Conservation (phyloP, 2,797 vertebrate species). For the Brotula barbata region DNA sequence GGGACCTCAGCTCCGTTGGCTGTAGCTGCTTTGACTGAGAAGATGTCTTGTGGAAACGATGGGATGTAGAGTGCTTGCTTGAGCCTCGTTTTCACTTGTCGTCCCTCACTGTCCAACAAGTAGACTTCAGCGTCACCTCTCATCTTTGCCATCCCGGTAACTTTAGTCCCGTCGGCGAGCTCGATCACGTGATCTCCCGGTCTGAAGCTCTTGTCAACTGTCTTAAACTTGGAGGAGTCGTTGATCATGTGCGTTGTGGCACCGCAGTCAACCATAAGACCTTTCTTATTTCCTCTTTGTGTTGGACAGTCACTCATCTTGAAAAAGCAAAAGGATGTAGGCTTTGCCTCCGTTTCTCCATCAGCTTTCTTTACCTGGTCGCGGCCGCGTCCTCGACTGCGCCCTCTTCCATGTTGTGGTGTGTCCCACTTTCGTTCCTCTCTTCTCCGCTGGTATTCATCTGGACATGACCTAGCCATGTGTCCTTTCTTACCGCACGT, state of each 20-base stretch:
- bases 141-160: conserved; percentile 7
- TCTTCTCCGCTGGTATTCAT: background rate
- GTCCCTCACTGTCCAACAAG: conserved; percentile 7
- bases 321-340: conserved; percentile 4
- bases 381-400: background rate
- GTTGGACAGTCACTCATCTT: conserved; percentile 5
- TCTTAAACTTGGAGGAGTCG: conserved; percentile 9
- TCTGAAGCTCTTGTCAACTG: conserved; percentile 1
- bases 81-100: background rate
- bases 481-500: conserved; percentile 8
- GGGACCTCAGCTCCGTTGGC: background rate
- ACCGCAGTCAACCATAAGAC: conserved; percentile 6
- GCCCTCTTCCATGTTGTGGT: background rate
- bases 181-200: background rate
- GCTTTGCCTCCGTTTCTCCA: background rate
- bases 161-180: conserved; percentile 1
- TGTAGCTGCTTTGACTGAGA: conserved; percentile 16
- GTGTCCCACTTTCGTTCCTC: background rate
- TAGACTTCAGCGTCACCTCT: conserved; percentile 4
- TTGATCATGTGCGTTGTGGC: conserved; percentile 12
- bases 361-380: conserved; percentile 11
- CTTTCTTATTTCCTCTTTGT: conserved; percentile 6
- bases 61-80: conserved; percentile 12
- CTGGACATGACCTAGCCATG: background rate
- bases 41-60: conserved; percentile 14